Conservation (phyloP, 2,113 vertebrate species). For the Gadus chalcogrammus region DNA sequence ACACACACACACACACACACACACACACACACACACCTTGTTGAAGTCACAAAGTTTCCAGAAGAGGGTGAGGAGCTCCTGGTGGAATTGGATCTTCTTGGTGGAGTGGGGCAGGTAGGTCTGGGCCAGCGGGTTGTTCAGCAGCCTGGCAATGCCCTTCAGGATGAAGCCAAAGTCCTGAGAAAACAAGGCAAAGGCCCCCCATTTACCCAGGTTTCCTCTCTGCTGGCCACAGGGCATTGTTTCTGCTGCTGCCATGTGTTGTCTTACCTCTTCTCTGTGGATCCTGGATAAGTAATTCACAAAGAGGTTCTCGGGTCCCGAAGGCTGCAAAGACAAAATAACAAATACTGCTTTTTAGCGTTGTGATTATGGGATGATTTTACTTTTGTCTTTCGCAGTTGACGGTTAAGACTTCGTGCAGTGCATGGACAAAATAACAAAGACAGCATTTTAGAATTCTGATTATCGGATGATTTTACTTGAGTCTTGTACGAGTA, state of each 20-base stretch:
- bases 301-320: conserved; percentile 93
- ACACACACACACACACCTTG: conserved; percentile 74
- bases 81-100: conserved; percentile 97
- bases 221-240: background rate
- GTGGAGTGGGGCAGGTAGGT: conserved; percentile 94
- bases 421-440: too few species aligned
- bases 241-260: background rate
- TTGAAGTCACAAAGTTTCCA: conserved; percentile 98
- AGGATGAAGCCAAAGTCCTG: conserved; percentile 95
- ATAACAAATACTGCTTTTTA: conserved; percentile 5
- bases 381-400: too few species aligned
- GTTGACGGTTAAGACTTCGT: too few species aligned
- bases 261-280: conserved; percentile 84
- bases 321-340: conserved; percentile 69
- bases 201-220: background rate
- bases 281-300: conserved; percentile 98
- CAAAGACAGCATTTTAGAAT: too few species aligned
- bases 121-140: conserved; percentile 92
- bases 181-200: background rate
- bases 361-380: too few species aligned
- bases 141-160: conserved; percentile 86
- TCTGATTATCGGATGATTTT: too few species aligned
- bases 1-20: too few species aligned
- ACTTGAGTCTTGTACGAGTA: too few species aligned
- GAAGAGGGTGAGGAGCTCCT: conserved; percentile 94